Evolutionary conservation across 2,888 invertebrate genomes (phyloP).

Genomic region (Oeneis ivallda): DNA sequence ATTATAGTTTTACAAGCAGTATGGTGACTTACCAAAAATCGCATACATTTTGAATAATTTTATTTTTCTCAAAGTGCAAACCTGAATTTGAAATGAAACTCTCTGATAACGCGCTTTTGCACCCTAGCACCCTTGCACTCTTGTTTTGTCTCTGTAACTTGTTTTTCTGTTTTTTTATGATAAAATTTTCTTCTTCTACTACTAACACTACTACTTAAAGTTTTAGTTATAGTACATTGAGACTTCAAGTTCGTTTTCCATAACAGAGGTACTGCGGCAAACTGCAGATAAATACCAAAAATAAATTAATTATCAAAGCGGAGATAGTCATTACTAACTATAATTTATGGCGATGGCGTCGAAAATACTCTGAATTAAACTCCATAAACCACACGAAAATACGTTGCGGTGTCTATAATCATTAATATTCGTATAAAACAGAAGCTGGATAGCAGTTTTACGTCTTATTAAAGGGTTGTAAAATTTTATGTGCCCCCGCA

Average conservation of each 20-base stretch:
- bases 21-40: too few relatives aligned
- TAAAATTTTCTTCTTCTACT: too few relatives aligned
- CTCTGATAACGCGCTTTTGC: too few relatives aligned
- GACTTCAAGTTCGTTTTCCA: not conserved
- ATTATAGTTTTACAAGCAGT: too few relatives aligned
- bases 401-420: constrained; percentile 67
- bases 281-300: constrained; percentile 9
- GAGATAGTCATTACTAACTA: constrained; percentile 14
- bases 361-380: constrained; percentile 34
- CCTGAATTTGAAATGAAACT: too few relatives aligned
- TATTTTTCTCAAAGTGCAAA: too few relatives aligned
- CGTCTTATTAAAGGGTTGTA: constrained; percentile 80
- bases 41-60: too few relatives aligned
- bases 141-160: too few relatives aligned
- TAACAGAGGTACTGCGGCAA: not conserved
- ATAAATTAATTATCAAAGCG: constrained; percentile 6
- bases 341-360: constrained; percentile 16
- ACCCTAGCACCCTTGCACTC: too few relatives aligned
- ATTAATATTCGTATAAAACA: constrained; percentile 75
- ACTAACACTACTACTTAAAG: too few relatives aligned
- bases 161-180: too few relatives aligned
- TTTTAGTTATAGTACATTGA: too few relatives aligned
- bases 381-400: constrained; percentile 50
- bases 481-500: constrained; percentile 73
- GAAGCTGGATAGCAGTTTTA: constrained; percentile 70